Base-by-base conservation (phyloP, 1,140 invertebrate genomes). In the Brachionus rubens region DNA sequence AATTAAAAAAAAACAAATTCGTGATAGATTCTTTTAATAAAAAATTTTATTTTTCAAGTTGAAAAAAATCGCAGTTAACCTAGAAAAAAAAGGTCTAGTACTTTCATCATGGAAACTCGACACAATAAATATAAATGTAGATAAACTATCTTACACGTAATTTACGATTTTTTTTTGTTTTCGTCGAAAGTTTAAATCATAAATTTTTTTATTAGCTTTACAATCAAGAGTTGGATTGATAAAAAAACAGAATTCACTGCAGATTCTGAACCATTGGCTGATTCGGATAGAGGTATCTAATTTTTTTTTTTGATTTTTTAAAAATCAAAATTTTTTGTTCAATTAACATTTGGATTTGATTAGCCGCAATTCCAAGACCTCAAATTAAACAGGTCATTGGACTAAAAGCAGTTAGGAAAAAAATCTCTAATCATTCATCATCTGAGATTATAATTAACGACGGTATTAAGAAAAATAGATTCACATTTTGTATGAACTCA, bases 141-240 rank as follows among this genome's bases (percentile, higher is more conserved):
- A 28, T 47, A 43, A 46, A 47, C 1, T 28, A 14, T 14, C 47
- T 0, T 46, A 46, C 47, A 28, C 2, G 24, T 47, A 62, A 19
- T 19, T 62, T 40, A 19, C 1, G 4, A 56, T 14, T 36, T 3
- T 28, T 19, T 4, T 24, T 30, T 14, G 4, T 5, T 9, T 30
- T 12, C 19, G 41, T 65, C 7, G 19, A 43, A 12, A 2, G 1
- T 28, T 2, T 54, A 65, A 14, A 12, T 41, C 24, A 10, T 14
- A 21, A 24, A 43, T 14, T 28, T 46, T 67, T 46, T 47, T 12
- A 46, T 28, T 46, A 62, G 62, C 79, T 83, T 84, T 77, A 82
- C 82, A 1, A 82, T 82, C 76, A 33, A 79, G 4, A 78, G 80
- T 1, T 84, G 83, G 83, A 70, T 84, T 16, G 80, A 82, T 0